These are phyloP conservation scores for Aurelia aurita complex sp. Pacific DNA, from an alignment of 30 jellyfish, hydroid and myxozoan genomes.

Conservation along the genomic window DNA sequence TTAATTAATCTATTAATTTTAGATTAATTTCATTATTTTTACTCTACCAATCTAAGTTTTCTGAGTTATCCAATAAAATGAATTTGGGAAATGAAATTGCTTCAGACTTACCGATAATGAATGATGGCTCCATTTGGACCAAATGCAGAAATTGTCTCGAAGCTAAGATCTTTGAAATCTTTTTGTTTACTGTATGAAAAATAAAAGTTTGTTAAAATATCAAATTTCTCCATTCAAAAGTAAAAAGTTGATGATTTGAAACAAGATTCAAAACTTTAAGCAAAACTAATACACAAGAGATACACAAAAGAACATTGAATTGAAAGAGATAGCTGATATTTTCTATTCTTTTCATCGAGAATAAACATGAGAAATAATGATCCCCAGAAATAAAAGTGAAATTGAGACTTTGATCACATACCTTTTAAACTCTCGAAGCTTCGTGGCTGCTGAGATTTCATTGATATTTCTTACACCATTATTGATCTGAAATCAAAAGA, in stretches of 20 bases:
- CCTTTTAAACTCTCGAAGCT: constrained; percentile 72
- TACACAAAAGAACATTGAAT: background rate
- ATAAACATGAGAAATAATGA: too few species aligned
- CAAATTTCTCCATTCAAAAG: background rate
- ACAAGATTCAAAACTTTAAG: background rate
- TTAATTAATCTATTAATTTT: too few species aligned
- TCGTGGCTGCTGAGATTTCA: constrained; percentile 69
- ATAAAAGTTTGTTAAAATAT: background rate
- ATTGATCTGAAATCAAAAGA: constrained; percentile 14
- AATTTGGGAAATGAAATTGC: too few species aligned
- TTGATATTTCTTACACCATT: constrained; percentile 19
- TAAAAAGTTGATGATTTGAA: background rate
- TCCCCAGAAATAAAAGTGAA: too few species aligned
- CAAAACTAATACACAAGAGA: background rate
- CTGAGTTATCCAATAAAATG: too few species aligned
- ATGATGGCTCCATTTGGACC: constrained; percentile 86
- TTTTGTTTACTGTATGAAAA: constrained; percentile 57
- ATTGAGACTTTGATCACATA: background rate
- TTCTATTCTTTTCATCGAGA: background rate
- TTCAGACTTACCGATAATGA: constrained; percentile 59
- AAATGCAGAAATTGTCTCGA: constrained; percentile 77
- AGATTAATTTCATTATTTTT: too few species aligned
- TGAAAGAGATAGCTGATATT: background rate
- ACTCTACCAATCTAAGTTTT: too few species aligned
- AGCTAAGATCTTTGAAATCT: constrained; percentile 66